Evolutionary conservation across 2,888 invertebrate species (phyloP), one percentile per base, ranked within the genome.

Genomic region (Athrips mouffetella): DNA sequence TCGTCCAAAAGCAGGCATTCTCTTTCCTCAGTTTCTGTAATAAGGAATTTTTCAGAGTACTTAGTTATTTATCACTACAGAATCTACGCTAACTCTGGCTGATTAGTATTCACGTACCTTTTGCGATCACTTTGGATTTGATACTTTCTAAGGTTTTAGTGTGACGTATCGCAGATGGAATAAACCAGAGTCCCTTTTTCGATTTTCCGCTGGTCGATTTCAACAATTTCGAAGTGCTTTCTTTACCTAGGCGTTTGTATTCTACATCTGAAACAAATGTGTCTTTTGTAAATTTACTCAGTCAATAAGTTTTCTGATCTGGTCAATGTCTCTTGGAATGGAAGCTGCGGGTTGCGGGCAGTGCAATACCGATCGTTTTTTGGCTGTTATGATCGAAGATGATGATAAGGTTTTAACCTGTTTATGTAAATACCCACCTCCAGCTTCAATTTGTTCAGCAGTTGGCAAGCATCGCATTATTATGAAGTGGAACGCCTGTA

Each of bases 1-100:
- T 91, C 91, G 49, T 91, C 90, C 11, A 91, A 75, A 1, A 91
- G 76, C 15, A 91, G 77, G 57, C 90, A 91, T 65, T 91, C 91
- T 13, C 90, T 81, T 63, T 91, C 91, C 63, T 90, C 90, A 10
- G 85, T 85, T 63, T 80, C 84, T 80, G 65, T 16, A 42, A 42
- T 11, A 3, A 8, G 2, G 25, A 2, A 18, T 11, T 7, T 25
- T n/a, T n/a, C n/a, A n/a, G n/a, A n/a, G n/a, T n/a, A n/a, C n/a
- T n/a, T n/a, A n/a, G n/a, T n/a, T 16, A 37, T 37, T 2, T 18
- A 8, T 25, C 11, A 11, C 23, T 25, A 8, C 40, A 3, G 8
- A 11, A n/a, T 30, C 3, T n/a, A 11, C n/a, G n/a, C 10, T n/a
- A n/a, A n/a, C n/a, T n/a, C 5, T 30, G n/a, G 5, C 7, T 13